Percentiles rank a stretch among this genome's conserved stretches.
These are phyloP conservation scores for Atherinosoma microstoma DNA, from an alignment of 2,797 vertebrate species.

Conservation along the genomic window DNA sequence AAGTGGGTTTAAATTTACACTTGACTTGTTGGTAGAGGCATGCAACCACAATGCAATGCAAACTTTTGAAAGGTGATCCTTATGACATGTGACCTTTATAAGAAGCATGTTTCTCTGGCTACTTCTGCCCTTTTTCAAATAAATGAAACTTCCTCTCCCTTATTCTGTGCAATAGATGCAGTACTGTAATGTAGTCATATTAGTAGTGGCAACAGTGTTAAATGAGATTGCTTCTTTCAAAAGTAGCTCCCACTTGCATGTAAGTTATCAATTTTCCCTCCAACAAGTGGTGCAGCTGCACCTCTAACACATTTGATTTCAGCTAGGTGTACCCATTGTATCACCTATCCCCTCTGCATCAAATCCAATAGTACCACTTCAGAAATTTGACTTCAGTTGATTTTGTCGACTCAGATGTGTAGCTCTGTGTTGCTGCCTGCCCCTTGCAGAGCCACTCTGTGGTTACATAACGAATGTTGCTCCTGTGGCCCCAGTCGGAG, in stretches of 20 bases:
- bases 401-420: conserved; percentile 24
- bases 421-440: conserved; percentile 46
- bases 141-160: too few relatives aligned
- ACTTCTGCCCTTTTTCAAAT: too few relatives aligned
- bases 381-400: conserved; percentile 44
- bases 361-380: conserved; percentile 25
- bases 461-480: conserved; percentile 62
- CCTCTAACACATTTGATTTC: conserved; percentile 2
- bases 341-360: not conserved
- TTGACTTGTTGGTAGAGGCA: not conserved
- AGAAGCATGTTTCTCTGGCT: too few relatives aligned
- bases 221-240: not conserved
- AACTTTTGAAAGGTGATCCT: not conserved
- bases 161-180: too few relatives aligned
- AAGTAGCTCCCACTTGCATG: not conserved
- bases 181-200: too few relatives aligned
- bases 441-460: conserved; percentile 26
- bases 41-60: not conserved
- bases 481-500: conserved; percentile 46
- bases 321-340: conserved; percentile 2
- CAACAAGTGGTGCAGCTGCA: not conserved
- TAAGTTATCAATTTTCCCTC: not conserved
- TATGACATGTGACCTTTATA: not conserved
- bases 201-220: too few relatives aligned
- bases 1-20: not conserved